phyloP scores from a whole-genome alignment of 2,797 vertebrate genomes.

The Poeciliopsis gracilis region DNA sequence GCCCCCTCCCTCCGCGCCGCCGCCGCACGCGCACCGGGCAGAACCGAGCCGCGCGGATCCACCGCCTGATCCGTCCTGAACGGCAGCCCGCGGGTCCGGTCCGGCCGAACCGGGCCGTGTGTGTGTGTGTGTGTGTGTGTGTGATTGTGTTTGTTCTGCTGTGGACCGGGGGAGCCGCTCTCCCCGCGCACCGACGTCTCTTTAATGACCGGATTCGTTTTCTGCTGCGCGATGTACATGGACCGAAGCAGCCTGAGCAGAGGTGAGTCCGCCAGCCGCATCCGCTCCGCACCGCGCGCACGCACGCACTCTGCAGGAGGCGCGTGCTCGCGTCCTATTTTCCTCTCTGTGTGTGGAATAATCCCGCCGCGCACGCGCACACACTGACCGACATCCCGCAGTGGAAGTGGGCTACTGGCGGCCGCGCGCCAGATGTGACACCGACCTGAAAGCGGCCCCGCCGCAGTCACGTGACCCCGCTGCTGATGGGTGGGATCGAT shows the following conservation, averaged over 20 bases:
- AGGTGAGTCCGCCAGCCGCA: conserved; percentile 71
- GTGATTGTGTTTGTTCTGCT: conserved; percentile 46
- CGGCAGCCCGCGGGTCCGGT: conserved; percentile 25
- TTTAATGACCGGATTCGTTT: conserved; percentile 87
- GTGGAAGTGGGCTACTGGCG: conserved; percentile 65
- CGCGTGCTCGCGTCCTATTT: neutral
- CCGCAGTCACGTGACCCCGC: conserved; percentile 10
- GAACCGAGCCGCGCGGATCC: conserved; percentile 49
- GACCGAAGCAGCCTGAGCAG: conserved; percentile 84
- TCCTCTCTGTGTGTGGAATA: neutral
- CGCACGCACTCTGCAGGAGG: neutral
- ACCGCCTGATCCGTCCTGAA: conserved; percentile 33
- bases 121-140: conserved; percentile 9
- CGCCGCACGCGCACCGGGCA: conserved; percentile 59
- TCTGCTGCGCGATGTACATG: conserved; percentile 87
- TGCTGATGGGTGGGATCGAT: neutral
- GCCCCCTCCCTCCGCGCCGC: conserved; percentile 19
- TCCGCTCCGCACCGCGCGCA: conserved; percentile 39
- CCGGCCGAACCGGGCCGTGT: conserved; percentile 25
- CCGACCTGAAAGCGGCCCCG: conserved; percentile 2
- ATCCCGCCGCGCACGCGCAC: conserved; percentile 43
- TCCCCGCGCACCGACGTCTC: conserved; percentile 70
- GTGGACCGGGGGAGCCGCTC: conserved; percentile 76
- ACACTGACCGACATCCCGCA: conserved; percentile 78
- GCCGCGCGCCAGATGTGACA: conserved; percentile 59